Conservation (phyloP, 2,797 vertebrate genomes). For the Telmatherina bonti region DNA sequence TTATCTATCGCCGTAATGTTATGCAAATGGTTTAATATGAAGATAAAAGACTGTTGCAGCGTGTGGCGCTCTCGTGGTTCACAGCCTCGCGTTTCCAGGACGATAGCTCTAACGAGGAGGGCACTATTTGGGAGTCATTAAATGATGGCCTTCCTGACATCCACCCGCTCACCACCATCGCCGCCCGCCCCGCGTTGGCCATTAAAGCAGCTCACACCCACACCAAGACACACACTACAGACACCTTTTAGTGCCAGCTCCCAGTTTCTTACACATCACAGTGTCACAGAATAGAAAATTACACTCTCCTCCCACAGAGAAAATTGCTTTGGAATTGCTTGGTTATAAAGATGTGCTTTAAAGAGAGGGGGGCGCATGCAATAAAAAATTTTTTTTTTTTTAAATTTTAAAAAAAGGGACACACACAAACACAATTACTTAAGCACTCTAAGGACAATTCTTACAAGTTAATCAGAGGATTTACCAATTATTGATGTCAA, state of each 20-base stretch:
- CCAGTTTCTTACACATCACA: slow-evolving; percentile 88
- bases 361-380: slow-evolving; percentile 78
- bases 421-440: slow-evolving; percentile 86
- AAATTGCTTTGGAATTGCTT: slow-evolving; percentile 91
- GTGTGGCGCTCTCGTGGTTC: slow-evolving; percentile 81
- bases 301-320: slow-evolving; percentile 90
- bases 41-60: slow-evolving; percentile 86
- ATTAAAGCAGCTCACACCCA: slow-evolving; percentile 85
- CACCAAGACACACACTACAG: slow-evolving; percentile 78
- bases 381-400: no score
- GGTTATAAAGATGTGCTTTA: slow-evolving; percentile 89
- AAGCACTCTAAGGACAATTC: slow-evolving; percentile 82
- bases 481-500: slow-evolving; percentile 84
- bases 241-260: slow-evolving; percentile 83
- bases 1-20: slow-evolving; percentile 80
- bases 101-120: slow-evolving; percentile 85
- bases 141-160: slow-evolving; percentile 85
- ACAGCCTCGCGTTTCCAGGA: slow-evolving; percentile 84
- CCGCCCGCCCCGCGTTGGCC: slow-evolving; percentile 78
- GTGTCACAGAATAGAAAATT: slow-evolving; percentile 91
- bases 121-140: slow-evolving; percentile 89
- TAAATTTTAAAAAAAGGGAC: slow-evolving; percentile 39
- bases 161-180: slow-evolving; percentile 74
- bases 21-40: slow-evolving; percentile 90
- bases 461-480: slow-evolving; percentile 83